phyloP scores from a whole-genome alignment of 2,797 vertebrate species.

The Myotis daubentonii region DNA sequence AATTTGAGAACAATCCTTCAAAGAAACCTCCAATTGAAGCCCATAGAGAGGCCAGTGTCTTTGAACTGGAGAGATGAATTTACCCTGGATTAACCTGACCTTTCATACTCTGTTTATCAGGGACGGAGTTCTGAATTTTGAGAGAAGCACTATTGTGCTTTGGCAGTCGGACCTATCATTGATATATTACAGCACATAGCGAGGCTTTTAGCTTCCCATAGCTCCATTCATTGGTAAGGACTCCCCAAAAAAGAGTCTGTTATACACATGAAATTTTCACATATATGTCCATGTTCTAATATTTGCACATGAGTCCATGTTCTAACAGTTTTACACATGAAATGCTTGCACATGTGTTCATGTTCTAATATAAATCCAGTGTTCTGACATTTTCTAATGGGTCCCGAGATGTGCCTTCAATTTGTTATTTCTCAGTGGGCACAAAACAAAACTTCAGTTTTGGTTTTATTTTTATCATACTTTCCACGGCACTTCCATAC shows the following conservation, averaged over 20 bases:
- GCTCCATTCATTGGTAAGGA: conserved; percentile 17
- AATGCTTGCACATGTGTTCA: not conserved
- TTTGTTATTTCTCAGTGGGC: conserved; percentile 54
- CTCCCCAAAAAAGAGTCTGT: not conserved
- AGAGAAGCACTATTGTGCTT: conserved; percentile 73
- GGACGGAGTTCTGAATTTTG: conserved; percentile 80
- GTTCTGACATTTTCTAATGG: not conserved
- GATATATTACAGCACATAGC: conserved; percentile 52
- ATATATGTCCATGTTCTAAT: not conserved
- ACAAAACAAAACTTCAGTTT: conserved; percentile 52
- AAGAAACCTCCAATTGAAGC: conserved; percentile 86
- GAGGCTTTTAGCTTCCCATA: conserved; percentile 49
- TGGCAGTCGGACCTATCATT: conserved; percentile 66
- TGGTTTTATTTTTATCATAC: conserved; percentile 70
- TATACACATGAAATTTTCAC: not conserved
- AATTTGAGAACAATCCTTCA: conserved; percentile 91
- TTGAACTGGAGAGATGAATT: conserved; percentile 86
- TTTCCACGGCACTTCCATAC: conserved; percentile 62
- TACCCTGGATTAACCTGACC: conserved; percentile 86
- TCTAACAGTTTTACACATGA: conserved; percentile 10
- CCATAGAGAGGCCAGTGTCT: conserved; percentile 83
- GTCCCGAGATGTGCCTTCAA: not conserved
- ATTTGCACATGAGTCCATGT: not conserved
- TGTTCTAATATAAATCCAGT: not conserved
- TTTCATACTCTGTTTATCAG: conserved; percentile 85